Base-by-base conservation (phyloP, 2,888 invertebrate genomes). In the Cancer borealis region DNA sequence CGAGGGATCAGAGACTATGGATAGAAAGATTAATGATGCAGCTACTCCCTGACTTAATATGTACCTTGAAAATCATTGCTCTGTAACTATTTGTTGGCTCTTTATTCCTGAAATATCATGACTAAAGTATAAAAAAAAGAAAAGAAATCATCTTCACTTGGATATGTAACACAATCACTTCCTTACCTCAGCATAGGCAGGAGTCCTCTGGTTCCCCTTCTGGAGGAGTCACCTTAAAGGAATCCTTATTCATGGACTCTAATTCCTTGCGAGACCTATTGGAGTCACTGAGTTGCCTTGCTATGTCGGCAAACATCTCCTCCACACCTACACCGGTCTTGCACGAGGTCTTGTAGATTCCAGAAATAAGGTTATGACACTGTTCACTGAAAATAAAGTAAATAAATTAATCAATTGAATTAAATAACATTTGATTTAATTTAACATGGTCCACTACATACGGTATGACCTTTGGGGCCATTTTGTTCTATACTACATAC, bases 291-390 rank as follows among this genome's bases (percentile, higher is more conserved):
- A 98, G 96, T 96, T 98, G 98, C 94, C 97, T 97, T 14, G 98
- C 98, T 96, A 99, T 98, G 96, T 98, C 98, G 88, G 97, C 97
- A 96, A 99, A 99, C 99, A 99, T 99, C 96, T 98, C 97, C 96
- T 98, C 98, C 45, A 99, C 97, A 8, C 99, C 99, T 96, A 98
- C 98, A 3, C 98, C 98, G 92, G 98, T 98, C 96, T 98, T 98
- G 96, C 99, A 99, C 5, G 99, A 99, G 30, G 98, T 98, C 97
- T 98, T 98, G 96, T 98, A 99, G 91, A 98, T 98, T 92, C 98
- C 98, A 96, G 98, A 98, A 96, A 99, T 98, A 92, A 99, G 97
- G 96, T 98, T 98, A 96, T 98, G 99, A 96, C 99, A 99, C 96
- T 99, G 98, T 96, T 98, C 98, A 97, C 98, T 98, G 96, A 93